A percentile compares a stretch with the other conserved stretches of the same genome.
Conservation (phyloP, 2,797 vertebrate genomes). For the Sebastes iracundus region DNA sequence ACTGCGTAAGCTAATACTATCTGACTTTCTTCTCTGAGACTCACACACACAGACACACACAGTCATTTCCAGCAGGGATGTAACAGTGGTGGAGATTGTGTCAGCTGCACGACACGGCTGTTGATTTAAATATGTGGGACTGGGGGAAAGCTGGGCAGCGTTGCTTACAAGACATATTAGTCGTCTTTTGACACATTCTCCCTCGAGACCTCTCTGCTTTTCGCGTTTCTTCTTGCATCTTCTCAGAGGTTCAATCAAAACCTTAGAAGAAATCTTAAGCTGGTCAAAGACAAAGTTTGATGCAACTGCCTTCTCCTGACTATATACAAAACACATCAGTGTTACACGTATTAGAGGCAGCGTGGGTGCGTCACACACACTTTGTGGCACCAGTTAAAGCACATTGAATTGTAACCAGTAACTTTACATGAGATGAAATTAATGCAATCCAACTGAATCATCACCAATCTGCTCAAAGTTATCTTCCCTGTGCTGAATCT, state of each 20-base stretch:
- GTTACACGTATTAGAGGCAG: not conserved
- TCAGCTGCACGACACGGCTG: slow-evolving; percentile 27
- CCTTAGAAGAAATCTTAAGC: slow-evolving; percentile 1
- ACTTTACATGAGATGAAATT: slow-evolving; percentile 12
- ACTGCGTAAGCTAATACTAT: slow-evolving; percentile 13
- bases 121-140: slow-evolving; percentile 46
- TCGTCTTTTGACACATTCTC: slow-evolving; percentile 35
- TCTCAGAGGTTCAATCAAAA: slow-evolving; percentile 9
- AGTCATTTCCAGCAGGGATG: slow-evolving; percentile 16
- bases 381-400: not conserved
- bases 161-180: slow-evolving; percentile 48
- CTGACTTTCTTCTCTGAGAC: slow-evolving; percentile 19
- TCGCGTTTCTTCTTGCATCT: slow-evolving; percentile 4
- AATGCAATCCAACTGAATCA: slow-evolving; percentile 3
- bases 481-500: slow-evolving; percentile 18
- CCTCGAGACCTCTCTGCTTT: slow-evolving; percentile 5
- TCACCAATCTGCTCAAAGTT: slow-evolving; percentile 18
- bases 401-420: slow-evolving; percentile 13
- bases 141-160: not conserved
- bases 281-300: not conserved
- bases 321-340: not conserved
- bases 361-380: not conserved
- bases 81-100: slow-evolving; percentile 18
- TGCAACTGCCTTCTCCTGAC: not conserved
- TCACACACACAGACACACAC: slow-evolving; percentile 9